A percentile compares a stretch with the other conserved stretches of the same genome.
Conservation (phyloP, 1,140 invertebrate genomes). For the Anthonomus grandis region DNA sequence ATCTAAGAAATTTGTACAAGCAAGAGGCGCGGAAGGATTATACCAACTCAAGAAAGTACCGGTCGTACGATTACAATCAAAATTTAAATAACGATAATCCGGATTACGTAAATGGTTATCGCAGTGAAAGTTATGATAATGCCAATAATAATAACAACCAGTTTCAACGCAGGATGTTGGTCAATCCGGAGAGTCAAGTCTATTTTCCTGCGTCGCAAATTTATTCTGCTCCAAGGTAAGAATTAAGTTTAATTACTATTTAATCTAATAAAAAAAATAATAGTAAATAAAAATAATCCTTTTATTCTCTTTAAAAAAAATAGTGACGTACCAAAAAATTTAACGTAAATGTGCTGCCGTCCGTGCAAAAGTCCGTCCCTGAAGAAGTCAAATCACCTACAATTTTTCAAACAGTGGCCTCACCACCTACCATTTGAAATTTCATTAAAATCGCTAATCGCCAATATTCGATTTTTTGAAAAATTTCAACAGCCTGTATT, state of each 20-base stretch:
- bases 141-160: constrained; percentile 47
- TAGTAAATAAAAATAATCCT: too few relatives aligned
- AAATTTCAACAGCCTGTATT: too few relatives aligned
- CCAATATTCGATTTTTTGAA: too few relatives aligned
- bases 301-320: too few relatives aligned
- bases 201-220: constrained; percentile 21
- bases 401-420: too few relatives aligned
- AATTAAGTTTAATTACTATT: too few relatives aligned
- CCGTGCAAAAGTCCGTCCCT: too few relatives aligned
- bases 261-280: not conserved
- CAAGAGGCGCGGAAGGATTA: constrained; percentile 58
- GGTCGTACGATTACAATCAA: constrained; percentile 38
- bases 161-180: constrained; percentile 65
- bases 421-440: too few relatives aligned
- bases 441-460: too few relatives aligned
- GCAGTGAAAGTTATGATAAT: not conserved
- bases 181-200: constrained; percentile 55
- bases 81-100: not conserved
- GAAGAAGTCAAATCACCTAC: too few relatives aligned
- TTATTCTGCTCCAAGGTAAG: constrained; percentile 22
- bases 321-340: too few relatives aligned
- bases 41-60: constrained; percentile 53
- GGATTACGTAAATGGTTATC: not conserved
- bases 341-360: too few relatives aligned
- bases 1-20: constrained; percentile 62